These are phyloP conservation scores for Rhingia rostrata DNA, from an alignment of 2,888 invertebrate genomes.

Conservation along the genomic window DNA sequence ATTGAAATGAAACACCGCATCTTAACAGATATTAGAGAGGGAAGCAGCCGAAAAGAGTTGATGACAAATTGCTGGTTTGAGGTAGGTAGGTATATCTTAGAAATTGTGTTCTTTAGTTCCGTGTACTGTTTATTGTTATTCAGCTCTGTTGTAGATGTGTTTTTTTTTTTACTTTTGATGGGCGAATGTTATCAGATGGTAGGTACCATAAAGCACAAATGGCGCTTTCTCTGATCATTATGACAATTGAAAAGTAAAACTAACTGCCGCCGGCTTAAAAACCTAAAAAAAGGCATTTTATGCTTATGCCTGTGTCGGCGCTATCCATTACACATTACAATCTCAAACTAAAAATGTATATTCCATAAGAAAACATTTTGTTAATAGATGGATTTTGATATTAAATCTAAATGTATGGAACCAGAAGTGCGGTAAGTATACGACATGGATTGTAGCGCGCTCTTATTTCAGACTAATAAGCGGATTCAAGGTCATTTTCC, in stretches of 20 bases:
- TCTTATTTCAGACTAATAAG: too few relatives aligned
- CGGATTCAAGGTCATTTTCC: too few relatives aligned
- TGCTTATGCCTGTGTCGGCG: conserved; percentile 15
- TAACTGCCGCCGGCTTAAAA: conserved; percentile 18
- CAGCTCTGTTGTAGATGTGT: conserved; percentile 19
- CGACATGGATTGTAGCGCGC: too few relatives aligned
- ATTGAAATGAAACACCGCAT: conserved; percentile 50
- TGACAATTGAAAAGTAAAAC: conserved; percentile 12
- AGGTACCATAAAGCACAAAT: conserved; percentile 33
- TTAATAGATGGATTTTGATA: too few relatives aligned
- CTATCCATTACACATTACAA: background rate
- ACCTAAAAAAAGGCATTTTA: conserved; percentile 24
- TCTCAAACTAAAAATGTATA: background rate
- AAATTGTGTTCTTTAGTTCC: conserved; percentile 37
- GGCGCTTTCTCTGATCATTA: conserved; percentile 36
- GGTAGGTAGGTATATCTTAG: conserved; percentile 54
- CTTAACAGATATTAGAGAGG: conserved; percentile 49
- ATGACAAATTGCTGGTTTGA: conserved; percentile 60
- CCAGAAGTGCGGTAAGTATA: too few relatives aligned
- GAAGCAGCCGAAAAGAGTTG: conserved; percentile 54
- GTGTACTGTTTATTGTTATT: conserved; percentile 53
- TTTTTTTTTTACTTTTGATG: conserved; percentile 9
- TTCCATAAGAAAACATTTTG: too few relatives aligned
- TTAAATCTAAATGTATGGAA: too few relatives aligned
- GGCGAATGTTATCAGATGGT: conserved; percentile 22